Evolutionary conservation across 2,797 vertebrate species (phyloP).

Genomic region (Ispidina lecontei): DNA sequence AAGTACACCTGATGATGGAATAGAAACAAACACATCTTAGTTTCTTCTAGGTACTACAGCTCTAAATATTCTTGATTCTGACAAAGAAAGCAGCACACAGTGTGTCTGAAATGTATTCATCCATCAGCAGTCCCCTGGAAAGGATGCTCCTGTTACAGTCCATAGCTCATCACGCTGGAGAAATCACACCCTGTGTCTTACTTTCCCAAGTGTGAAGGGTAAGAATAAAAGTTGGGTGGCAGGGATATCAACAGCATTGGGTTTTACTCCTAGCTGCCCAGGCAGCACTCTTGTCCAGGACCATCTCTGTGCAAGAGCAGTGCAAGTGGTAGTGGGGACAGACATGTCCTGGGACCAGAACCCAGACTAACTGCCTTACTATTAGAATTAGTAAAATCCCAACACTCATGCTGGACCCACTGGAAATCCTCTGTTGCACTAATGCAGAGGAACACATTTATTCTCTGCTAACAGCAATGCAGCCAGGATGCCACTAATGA

Average conservation of each 20-base stretch:
- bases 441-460: background rate
- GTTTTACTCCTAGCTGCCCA: background rate
- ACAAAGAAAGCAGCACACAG: background rate
- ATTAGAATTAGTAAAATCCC: background rate
- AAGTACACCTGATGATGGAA: background rate
- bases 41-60: background rate
- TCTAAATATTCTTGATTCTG: background rate
- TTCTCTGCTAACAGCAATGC: background rate
- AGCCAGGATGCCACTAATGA: background rate
- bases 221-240: background rate
- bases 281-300: background rate
- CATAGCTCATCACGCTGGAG: background rate
- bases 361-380: too few relatives aligned
- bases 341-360: background rate
- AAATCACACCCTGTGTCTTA: background rate
- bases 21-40: background rate
- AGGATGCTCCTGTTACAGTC: background rate
- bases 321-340: background rate
- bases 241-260: background rate
- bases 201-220: background rate
- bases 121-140: background rate
- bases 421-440: background rate
- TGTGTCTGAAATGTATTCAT: background rate
- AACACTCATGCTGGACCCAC: rapidly evolving
- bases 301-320: background rate